Percentiles rank a stretch among this genome's conserved stretches.
Evolutionary conservation across 2,797 vertebrate genomes (phyloP).

Genomic region (Margarornis squamiger): DNA sequence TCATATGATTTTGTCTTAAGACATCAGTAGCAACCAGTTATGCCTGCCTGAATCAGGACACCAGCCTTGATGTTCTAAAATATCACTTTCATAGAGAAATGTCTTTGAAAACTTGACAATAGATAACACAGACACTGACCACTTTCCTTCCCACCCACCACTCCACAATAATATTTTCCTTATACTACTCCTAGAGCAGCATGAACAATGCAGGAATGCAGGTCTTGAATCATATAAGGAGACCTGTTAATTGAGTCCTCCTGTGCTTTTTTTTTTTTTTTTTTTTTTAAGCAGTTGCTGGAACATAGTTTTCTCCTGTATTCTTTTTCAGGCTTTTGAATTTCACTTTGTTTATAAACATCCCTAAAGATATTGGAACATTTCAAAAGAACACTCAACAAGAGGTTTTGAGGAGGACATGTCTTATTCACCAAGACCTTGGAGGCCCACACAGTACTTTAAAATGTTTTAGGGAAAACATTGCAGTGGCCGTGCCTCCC

Average conservation of each 20-base stretch:
- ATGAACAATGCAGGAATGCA: neutral
- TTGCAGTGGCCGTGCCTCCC: rapidly evolving
- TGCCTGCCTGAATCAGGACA: neutral
- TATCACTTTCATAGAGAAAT: neutral
- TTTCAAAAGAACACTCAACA: neutral
- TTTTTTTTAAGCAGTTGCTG: neutral
- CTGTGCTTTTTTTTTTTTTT: neutral
- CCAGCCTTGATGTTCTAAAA: neutral
- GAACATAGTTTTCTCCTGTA: neutral
- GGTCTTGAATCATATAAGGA: neutral
- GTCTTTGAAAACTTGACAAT: neutral
- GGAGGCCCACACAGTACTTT: neutral
- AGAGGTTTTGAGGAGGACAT: neutral
- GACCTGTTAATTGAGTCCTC: neutral
- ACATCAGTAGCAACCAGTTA: rapidly evolving
- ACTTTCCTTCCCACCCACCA: neutral
- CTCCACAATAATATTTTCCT: neutral
- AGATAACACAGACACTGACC: too few relatives aligned
- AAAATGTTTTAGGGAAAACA: neutral
- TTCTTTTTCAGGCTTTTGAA: neutral
- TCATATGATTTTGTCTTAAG: neutral
- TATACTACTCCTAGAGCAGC: neutral
- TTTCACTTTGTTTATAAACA: neutral
- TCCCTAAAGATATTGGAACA: neutral
- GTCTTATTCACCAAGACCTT: neutral